Evolutionary conservation across 2,113 vertebrate genomes (phyloP).

Genomic region (Dolichotis patagonum): DNA sequence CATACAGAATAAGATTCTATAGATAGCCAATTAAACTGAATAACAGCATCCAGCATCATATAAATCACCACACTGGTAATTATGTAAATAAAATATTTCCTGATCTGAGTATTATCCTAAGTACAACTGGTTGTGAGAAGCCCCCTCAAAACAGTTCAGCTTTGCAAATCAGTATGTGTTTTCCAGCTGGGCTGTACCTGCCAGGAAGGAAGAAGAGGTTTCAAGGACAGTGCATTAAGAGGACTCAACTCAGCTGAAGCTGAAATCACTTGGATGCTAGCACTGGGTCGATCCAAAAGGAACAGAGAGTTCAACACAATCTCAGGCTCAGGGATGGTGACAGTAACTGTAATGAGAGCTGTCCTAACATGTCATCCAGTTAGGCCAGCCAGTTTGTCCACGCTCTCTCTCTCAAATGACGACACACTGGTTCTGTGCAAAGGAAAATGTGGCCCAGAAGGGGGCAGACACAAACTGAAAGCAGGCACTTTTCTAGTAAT

Average conservation of each 20-base stretch:
- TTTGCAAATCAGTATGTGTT: slow-evolving; percentile 42
- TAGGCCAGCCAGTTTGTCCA: not conserved
- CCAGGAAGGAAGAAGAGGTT: slow-evolving; percentile 24
- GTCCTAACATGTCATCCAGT: not conserved
- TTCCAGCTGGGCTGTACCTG: slow-evolving; percentile 7
- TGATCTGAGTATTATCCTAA: slow-evolving; percentile 27
- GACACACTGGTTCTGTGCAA: not conserved
- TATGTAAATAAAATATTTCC: slow-evolving; percentile 73
- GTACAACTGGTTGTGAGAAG: not conserved
- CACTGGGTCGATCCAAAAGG: not conserved
- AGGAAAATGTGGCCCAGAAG: not conserved
- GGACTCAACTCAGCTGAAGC: slow-evolving; percentile 32
- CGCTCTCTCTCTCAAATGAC: not conserved
- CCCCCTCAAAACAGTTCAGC: not conserved
- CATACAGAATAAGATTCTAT: slow-evolving; percentile 35
- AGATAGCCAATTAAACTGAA: slow-evolving; percentile 44
- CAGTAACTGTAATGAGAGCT: not conserved
- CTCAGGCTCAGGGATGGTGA: not conserved
- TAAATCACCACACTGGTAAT: slow-evolving; percentile 53
- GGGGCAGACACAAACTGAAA: not conserved
- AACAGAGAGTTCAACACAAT: not conserved
- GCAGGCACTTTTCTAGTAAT: not conserved
- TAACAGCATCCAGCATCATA: not conserved
- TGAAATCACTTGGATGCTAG: slow-evolving; percentile 62
- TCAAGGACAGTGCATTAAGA: slow-evolving; percentile 1